Evolutionary conservation across 2,113 vertebrate species (phyloP), one percentile per base, ranked within the genome.

Genomic region (Microtus montanus): DNA sequence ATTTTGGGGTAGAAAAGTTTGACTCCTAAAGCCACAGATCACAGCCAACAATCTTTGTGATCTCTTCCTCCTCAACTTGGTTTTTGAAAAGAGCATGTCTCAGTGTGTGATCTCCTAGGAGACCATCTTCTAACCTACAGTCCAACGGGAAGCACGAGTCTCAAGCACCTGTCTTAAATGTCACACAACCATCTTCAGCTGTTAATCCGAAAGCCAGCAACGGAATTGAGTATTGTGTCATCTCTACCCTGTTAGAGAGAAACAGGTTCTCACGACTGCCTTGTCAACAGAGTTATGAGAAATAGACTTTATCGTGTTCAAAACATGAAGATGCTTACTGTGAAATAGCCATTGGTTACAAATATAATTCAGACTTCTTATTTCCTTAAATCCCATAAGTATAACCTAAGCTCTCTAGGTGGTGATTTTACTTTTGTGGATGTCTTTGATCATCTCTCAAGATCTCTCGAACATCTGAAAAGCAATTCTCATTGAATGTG

Each of bases 1-100:
- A 85, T 30, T 74, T n/a, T 84, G n/a, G 22, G 61, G 63, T 77
- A 94, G 89, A 58, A 70, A 35, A 90, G 28, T 41, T 12, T 82
- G 52, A 28, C n/a, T n/a, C 19, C 64, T 70, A 94, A 95, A 87
- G 80, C 92, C 47, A 41, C 17, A 88, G 33, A 24, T 66, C 28
- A 73, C 44, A 74, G 47, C 47, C 70, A 93, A 41, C 71, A 33
- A 68, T 49, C 28, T 22, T 92, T 96, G 75, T 24, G 82, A 47
- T 54, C 30, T 4, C 88, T 73, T 61, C 30, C 15, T 38, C 52
- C 63, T 28, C 13, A 22, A 7, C 66, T 77, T 52, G 52, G 14
- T 85, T 97, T 97, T 58, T 92, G 44, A 96, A 90, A 82, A 93
- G 54, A 82, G 26, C n/a, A 71, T 20, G 83, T 75, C 89, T n/a